Conservation (phyloP, 2,113 vertebrate genomes). For the Catharus bicknelli region DNA sequence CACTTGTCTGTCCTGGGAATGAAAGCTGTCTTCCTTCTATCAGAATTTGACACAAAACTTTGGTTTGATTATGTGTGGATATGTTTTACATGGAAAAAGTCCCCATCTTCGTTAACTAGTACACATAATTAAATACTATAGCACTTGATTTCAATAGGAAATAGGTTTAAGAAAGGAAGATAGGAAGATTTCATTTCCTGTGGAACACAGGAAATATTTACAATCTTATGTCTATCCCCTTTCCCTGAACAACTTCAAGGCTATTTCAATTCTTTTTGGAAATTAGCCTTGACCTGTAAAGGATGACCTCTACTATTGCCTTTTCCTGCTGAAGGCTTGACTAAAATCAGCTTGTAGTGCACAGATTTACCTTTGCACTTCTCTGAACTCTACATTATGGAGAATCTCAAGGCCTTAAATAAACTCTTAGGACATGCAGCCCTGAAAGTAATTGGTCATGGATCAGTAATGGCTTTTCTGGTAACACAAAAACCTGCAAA, state of each 20-base stretch:
- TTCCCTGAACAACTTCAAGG: conserved; percentile 57
- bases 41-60: neutral
- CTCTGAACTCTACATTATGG: neutral
- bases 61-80: neutral
- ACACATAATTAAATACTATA: conserved; percentile 28
- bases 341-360: neutral
- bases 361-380: neutral
- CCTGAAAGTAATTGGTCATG: neutral
- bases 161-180: conserved; percentile 47
- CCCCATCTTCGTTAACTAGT: conserved; percentile 26
- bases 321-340: neutral
- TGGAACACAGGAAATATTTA: conserved; percentile 55
- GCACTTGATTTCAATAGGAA: conserved; percentile 45
- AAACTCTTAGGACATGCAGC: neutral
- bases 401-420: neutral
- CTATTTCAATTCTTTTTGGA: conserved; percentile 51
- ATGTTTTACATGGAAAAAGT: neutral
- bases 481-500: neutral
- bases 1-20: neutral
- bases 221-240: conserved; percentile 43
- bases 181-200: conserved; percentile 63
- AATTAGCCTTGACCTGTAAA: conserved; percentile 55
- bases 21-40: neutral
- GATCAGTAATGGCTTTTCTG: neutral
- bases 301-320: neutral